Conservation (phyloP, 2,888 invertebrate genomes). For the Coleophora flavipennella region DNA sequence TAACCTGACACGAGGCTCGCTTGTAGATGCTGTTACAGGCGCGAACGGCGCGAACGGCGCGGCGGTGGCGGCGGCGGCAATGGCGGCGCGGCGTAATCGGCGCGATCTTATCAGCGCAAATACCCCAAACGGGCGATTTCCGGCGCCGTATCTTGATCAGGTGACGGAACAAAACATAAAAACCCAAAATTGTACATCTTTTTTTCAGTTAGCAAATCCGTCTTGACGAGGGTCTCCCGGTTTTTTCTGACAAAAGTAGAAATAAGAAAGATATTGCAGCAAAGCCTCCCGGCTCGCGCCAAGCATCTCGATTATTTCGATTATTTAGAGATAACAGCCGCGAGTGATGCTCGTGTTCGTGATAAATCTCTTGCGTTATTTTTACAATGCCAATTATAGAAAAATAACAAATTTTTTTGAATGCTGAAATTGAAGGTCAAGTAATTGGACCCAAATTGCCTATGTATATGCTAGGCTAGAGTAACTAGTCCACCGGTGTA, state of each 20-base stretch:
- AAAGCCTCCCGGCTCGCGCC: constrained; percentile 56
- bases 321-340: constrained; percentile 28
- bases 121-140: constrained; percentile 21
- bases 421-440: background rate
- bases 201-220: constrained; percentile 65
- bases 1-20: too few relatives aligned
- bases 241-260: constrained; percentile 46
- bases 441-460: too few relatives aligned
- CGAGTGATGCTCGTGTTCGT: background rate
- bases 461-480: too few relatives aligned
- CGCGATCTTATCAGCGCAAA: constrained; percentile 13
- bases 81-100: background rate
- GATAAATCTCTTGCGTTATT: too few relatives aligned
- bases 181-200: constrained; percentile 60
- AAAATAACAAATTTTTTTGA: background rate
- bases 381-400: background rate
- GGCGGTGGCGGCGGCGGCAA: background rate
- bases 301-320: constrained; percentile 41
- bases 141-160: constrained; percentile 48
- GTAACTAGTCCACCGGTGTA: too few relatives aligned
- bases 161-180: constrained; percentile 59
- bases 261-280: constrained; percentile 55
- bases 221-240: constrained; percentile 59
- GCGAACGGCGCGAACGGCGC: too few relatives aligned
- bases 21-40: too few relatives aligned